Evolutionary conservation across 2,797 vertebrate species (phyloP).

Genomic region (Alectoris magna): DNA sequence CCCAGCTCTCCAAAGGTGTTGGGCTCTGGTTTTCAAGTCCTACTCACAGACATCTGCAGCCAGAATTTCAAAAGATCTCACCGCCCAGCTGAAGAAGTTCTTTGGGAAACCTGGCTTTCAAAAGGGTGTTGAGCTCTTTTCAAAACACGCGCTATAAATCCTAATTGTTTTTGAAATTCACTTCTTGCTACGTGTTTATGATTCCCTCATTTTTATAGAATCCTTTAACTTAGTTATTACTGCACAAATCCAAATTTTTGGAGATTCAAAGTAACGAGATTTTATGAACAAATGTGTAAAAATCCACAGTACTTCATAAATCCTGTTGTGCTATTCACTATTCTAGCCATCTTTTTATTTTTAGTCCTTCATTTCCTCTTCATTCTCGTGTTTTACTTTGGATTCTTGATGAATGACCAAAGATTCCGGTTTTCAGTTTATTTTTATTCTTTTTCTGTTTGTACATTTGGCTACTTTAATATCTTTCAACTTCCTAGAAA

Average conservation of each 20-base stretch:
- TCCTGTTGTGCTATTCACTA: conserved; percentile 53
- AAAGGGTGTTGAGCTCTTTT: conserved; percentile 27
- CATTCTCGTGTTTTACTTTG: conserved; percentile 60
- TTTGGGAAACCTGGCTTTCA: not conserved
- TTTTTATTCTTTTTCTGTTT: conserved; percentile 64
- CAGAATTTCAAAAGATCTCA: not conserved
- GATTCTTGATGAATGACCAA: conserved; percentile 62
- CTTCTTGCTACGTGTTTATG: not conserved
- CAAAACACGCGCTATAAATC: conserved; percentile 29
- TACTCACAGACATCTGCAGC: not conserved
- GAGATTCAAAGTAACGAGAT: not conserved
- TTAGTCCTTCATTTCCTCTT: conserved; percentile 62
- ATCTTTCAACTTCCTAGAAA: conserved; percentile 52
- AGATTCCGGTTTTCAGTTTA: conserved; percentile 59
- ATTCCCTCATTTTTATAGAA: conserved; percentile 1
- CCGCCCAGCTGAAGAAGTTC: not conserved
- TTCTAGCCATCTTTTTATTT: conserved; percentile 55
- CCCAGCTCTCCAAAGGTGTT: not conserved
- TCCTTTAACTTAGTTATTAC: not conserved
- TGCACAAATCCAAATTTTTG: not conserved
- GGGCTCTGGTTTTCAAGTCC: not conserved
- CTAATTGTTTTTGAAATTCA: conserved; percentile 40
- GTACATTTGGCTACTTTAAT: conserved; percentile 62
- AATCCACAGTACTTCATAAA: conserved; percentile 44
- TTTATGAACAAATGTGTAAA: conserved; percentile 43